These are phyloP conservation scores for Ophion costatus DNA, from an alignment of 2,888 invertebrate species.

Conservation along the genomic window DNA sequence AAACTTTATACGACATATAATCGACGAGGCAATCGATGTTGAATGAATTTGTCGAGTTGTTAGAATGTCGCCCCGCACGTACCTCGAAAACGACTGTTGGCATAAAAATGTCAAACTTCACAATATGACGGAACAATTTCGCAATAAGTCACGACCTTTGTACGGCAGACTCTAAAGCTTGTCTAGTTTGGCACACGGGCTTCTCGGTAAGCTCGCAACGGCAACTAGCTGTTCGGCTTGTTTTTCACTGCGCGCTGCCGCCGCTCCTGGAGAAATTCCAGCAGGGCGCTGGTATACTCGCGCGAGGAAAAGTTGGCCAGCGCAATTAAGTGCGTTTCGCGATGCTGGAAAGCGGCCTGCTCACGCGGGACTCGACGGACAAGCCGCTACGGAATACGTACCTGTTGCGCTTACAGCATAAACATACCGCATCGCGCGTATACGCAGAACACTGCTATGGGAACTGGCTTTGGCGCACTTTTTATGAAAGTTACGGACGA, in stretches of 20 bases:
- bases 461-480: conserved; percentile 27
- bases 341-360: conserved; percentile 69
- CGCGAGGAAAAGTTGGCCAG: conserved; percentile 70
- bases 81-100: conserved; percentile 40
- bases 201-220: conserved; percentile 1
- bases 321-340: conserved; percentile 70
- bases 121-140: conserved; percentile 38
- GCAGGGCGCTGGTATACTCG: conserved; percentile 25
- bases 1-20: neutral
- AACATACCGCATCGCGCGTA: neutral
- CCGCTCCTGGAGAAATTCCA: conserved; percentile 27
- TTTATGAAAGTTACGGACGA: conserved; percentile 57
- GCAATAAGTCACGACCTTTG: conserved; percentile 59
- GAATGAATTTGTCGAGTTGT: neutral
- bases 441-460: conserved; percentile 5
- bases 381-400: conserved; percentile 31
- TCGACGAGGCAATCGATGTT: neutral
- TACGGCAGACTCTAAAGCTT: conserved; percentile 19
- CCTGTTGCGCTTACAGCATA: conserved; percentile 46
- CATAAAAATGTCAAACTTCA: conserved; percentile 53
- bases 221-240: conserved; percentile 22
- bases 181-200: conserved; percentile 48
- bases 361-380: conserved; percentile 65
- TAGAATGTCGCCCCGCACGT: neutral
- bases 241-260: conserved; percentile 29